A percentile compares a stretch with the other conserved stretches of the same genome.
Evolutionary conservation across 1,140 invertebrate genomes (phyloP).

Genomic region (Scylla paramamosain): DNA sequence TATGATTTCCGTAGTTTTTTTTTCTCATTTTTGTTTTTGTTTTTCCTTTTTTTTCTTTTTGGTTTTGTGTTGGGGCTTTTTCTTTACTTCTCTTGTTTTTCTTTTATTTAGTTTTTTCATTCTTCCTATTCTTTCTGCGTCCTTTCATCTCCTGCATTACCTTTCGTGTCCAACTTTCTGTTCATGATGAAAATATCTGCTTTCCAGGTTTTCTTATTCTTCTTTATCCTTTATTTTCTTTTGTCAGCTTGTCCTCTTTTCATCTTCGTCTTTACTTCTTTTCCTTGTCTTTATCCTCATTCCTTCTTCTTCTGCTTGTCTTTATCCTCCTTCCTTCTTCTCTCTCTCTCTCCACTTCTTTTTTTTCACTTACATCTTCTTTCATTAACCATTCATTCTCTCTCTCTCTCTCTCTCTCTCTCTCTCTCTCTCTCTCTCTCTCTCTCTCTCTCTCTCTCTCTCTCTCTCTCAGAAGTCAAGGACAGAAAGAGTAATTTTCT

Average conservation of each 20-base stretch:
- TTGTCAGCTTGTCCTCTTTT: background rate
- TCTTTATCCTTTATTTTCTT: background rate
- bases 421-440: background rate
- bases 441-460: conserved; percentile 52
- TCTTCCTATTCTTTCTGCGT: background rate
- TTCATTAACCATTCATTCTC: background rate
- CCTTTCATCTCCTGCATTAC: background rate
- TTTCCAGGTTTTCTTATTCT: background rate
- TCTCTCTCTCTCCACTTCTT: background rate
- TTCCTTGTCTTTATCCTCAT: background rate
- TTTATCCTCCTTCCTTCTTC: background rate
- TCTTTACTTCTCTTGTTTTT: too few relatives aligned
- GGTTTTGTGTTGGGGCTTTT: background rate
- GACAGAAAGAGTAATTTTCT: background rate
- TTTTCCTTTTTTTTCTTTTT: background rate
- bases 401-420: background rate
- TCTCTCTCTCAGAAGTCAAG: conserved; percentile 25
- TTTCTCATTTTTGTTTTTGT: too few relatives aligned
- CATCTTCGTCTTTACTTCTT: background rate
- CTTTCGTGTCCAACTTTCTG: background rate
- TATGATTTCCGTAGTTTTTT: too few relatives aligned
- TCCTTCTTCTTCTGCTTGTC: background rate
- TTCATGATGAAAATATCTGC: background rate
- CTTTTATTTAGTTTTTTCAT: too few relatives aligned
- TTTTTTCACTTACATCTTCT: background rate